Base-by-base conservation (phyloP, 2,797 vertebrate species). In the Takifugu ocellatus region DNA sequence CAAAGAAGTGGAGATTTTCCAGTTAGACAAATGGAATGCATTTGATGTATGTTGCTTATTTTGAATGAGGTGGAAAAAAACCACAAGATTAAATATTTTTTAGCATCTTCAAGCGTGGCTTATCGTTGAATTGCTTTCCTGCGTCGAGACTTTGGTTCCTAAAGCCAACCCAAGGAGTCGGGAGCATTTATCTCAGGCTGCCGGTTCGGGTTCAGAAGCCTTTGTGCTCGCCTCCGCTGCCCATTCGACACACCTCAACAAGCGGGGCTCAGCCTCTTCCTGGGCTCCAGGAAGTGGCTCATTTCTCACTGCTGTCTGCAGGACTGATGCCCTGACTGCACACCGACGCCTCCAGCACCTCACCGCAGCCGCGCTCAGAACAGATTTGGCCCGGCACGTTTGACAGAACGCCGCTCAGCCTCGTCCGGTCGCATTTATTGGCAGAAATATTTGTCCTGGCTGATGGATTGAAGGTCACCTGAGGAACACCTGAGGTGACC, bases 71-170 rank as follows among this genome's bases (percentile, higher is more conserved):
- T 3, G 9, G 5, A 15, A 65, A 27, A 25, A 25, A 51, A 56
- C 54, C 62, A 83, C 44, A 49, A 86, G 66, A 90, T 84, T 87
- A 88, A 90, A 91, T 88, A 88, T 89, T 90, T 92, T 90, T 84
- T 88, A 87, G 77, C 79, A 84, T 81, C 80, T 87, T 75, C 55
- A 54, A 56, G n/a, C 43, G 51, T 60, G 66, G 68, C 39, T 66
- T 54, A 61, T 48, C 68, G 39, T 16, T 36, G 29, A 48, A 51
- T 2, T 59, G 44, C 61, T 14, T 59, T 55, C 68, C 39, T 21
- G 56, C 58, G 66, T 33, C 7, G 1, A 42, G 2, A 1, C 4
- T 14, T 21, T 21, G 21, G 21, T 21, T 21, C 21, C 21, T 21
- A 21, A 21, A 21, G 21, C 21, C 21, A 21, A 21, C 21, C 21